Conservation (phyloP, 2,888 invertebrate genomes). For the Metopia argyrocephala region DNA sequence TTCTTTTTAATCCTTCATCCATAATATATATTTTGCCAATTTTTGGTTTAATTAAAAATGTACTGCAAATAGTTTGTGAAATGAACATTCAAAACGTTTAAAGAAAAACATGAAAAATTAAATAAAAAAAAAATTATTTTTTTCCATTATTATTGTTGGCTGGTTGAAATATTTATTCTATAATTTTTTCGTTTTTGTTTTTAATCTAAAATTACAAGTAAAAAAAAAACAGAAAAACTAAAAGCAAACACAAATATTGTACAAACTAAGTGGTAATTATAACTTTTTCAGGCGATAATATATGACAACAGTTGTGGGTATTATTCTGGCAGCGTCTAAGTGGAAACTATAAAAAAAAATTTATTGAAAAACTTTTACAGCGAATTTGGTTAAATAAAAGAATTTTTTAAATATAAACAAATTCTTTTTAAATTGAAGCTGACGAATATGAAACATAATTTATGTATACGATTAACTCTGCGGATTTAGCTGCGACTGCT, state of each 20-base stretch:
- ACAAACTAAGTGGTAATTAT: slow-evolving; percentile 54
- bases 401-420: too few species aligned
- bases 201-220: slow-evolving; percentile 28
- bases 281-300: slow-evolving; percentile 16
- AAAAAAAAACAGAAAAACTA: not conserved
- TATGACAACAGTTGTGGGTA: not conserved
- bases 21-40: not conserved
- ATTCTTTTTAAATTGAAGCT: too few species aligned
- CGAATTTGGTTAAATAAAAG: too few species aligned
- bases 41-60: not conserved
- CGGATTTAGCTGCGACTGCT: too few species aligned
- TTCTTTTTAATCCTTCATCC: not conserved
- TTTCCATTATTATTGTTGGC: slow-evolving; percentile 13
- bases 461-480: too few species aligned
- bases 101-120: too few species aligned
- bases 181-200: slow-evolving; percentile 4
- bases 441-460: too few species aligned
- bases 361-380: too few species aligned
- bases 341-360: too few species aligned
- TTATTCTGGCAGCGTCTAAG: not conserved
- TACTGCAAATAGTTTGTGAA: not conserved
- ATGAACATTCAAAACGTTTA: not conserved
- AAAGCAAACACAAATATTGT: slow-evolving; percentile 23
- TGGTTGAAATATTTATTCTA: too few species aligned
- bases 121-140: not conserved